Percentiles rank a stretch among this genome's conserved stretches.
These are phyloP conservation scores for Cyphomyrus plagiostoma DNA, from an alignment of 2,113 vertebrate genomes.

Conservation along the genomic window DNA sequence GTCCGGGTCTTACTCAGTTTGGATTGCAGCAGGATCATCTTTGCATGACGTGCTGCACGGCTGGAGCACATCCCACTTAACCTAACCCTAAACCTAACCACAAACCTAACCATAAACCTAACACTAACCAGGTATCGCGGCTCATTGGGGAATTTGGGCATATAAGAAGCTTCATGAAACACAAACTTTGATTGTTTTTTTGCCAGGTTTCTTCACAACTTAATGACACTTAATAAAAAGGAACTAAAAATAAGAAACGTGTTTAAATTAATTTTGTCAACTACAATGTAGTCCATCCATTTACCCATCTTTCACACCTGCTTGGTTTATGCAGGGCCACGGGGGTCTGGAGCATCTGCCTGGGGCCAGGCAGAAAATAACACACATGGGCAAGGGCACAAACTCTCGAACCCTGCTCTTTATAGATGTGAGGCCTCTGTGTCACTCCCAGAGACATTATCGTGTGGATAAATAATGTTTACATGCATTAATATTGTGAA, in stretches of 20 bases:
- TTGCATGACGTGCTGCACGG: not conserved
- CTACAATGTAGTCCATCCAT: not conserved
- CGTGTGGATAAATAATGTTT: not conserved
- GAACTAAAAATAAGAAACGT: not conserved
- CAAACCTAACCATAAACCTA: no score
- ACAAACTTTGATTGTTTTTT: not conserved
- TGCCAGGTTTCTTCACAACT: not conserved
- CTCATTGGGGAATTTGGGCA: not conserved
- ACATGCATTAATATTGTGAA: not conserved
- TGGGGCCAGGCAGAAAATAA: not conserved
- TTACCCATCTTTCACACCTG: not conserved
- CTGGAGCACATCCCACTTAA: not conserved
- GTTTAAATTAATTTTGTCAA: not conserved
- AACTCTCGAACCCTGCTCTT: not conserved
- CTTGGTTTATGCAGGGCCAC: not conserved
- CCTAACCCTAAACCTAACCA: no score
- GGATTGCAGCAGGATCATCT: not conserved
- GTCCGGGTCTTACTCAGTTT: not conserved
- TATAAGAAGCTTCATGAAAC: not conserved
- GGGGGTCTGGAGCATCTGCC: not conserved
- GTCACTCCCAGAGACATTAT: not conserved
- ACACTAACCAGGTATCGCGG: not conserved
- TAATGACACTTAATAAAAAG: not conserved
- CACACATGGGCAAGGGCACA: not conserved
- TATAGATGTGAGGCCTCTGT: not conserved